Percentiles rank a stretch among this genome's conserved stretches.
Evolutionary conservation across 2,888 invertebrate species (phyloP).

Genomic region (Rotaria sp.): DNA sequence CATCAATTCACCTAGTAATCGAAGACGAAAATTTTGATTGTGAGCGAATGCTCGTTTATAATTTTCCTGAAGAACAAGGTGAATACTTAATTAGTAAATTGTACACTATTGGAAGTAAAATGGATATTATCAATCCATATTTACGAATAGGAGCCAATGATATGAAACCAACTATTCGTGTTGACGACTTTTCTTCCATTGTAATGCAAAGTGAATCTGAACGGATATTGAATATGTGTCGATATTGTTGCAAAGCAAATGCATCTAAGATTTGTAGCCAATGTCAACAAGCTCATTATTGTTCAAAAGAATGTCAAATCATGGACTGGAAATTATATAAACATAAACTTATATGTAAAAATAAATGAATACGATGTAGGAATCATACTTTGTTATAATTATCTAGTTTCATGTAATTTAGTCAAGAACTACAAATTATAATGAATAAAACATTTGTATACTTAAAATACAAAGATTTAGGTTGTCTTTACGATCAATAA

Average conservation of each 20-base stretch:
- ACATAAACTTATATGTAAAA: slow-evolving; percentile 31
- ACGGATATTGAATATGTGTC: slow-evolving; percentile 22
- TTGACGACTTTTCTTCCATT: slow-evolving; percentile 13
- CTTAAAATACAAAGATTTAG: too few species aligned
- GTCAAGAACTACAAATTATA: too few species aligned
- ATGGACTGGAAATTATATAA: slow-evolving; percentile 29
- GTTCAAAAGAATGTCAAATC: slow-evolving; percentile 33
- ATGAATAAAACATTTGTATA: too few species aligned
- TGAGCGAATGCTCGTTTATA: slow-evolving; percentile 22
- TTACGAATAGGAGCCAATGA: slow-evolving; percentile 28
- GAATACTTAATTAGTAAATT: background rate
- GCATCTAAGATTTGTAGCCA: background rate
- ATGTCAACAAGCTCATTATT: slow-evolving; percentile 31
- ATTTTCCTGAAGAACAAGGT: slow-evolving; percentile 17
- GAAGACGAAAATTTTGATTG: slow-evolving; percentile 26
- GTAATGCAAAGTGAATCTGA: slow-evolving; percentile 15
- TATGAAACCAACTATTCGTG: slow-evolving; percentile 14
- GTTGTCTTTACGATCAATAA: too few species aligned
- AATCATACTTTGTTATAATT: too few species aligned
- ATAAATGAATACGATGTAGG: too few species aligned
- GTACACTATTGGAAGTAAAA: slow-evolving; percentile 28
- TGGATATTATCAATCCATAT: slow-evolving; percentile 30
- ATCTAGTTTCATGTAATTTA: too few species aligned
- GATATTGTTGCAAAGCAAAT: slow-evolving; percentile 33
- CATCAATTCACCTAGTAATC: slow-evolving; percentile 28